These are phyloP conservation scores for Nomada fabriciana DNA, from an alignment of 2,888 invertebrate species.

Conservation along the genomic window DNA sequence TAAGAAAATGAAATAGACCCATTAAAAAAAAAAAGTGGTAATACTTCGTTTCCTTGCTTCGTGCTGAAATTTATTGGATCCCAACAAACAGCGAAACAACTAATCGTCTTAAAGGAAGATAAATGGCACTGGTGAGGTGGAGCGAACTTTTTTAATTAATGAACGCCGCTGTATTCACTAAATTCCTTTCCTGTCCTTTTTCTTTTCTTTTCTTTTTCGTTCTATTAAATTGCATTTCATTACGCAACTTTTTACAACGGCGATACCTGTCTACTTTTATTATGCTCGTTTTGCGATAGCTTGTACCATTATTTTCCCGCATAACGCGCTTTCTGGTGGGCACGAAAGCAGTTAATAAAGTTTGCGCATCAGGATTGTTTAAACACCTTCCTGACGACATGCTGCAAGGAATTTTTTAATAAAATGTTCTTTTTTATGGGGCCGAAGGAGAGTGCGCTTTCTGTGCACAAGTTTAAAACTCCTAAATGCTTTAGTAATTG, in stretches of 20 bases:
- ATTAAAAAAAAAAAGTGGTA: not conserved
- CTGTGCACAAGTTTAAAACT: not conserved
- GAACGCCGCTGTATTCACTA: constrained; percentile 16
- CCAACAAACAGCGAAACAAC: constrained; percentile 11
- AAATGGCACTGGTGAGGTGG: not conserved
- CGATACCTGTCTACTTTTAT: constrained; percentile 30
- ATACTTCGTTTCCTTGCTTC: not conserved
- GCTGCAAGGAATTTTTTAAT: not conserved
- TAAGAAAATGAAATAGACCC: not conserved
- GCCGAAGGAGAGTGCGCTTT: not conserved
- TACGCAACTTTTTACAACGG: constrained; percentile 46
- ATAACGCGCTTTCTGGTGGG: constrained; percentile 7
- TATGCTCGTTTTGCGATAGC: constrained; percentile 28
- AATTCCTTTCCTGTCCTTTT: constrained; percentile 7
- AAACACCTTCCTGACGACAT: not conserved
- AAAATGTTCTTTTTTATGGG: not conserved
- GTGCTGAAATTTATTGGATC: not conserved
- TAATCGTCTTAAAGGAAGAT: constrained; percentile 24
- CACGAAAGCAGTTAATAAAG: constrained; percentile 35
- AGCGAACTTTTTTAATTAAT: constrained; percentile 44
- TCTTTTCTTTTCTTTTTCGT: too few relatives aligned
- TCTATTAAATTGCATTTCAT: constrained; percentile 38
- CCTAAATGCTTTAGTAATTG: not conserved
- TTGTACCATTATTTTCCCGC: constrained; percentile 19
- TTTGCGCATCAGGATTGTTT: constrained; percentile 20